These are phyloP conservation scores for Dromiciops gliroides DNA, from an alignment of 2,113 vertebrate genomes.

Conservation along the genomic window DNA sequence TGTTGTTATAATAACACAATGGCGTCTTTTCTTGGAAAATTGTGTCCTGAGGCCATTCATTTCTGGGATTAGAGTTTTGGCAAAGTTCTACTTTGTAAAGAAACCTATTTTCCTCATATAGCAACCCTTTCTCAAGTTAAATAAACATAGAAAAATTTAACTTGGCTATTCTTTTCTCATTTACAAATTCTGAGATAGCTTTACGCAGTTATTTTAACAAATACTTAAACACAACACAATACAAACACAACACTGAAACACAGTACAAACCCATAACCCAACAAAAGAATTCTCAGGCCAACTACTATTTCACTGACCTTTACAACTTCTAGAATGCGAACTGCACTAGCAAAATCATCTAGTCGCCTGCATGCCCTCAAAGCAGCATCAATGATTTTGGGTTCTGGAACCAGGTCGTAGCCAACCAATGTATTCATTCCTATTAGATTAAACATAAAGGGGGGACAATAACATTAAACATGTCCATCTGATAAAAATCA, in stretches of 20 bases:
- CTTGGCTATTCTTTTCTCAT: slow-evolving; percentile 8
- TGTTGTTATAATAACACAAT: not conserved
- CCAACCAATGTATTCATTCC: slow-evolving; percentile 96
- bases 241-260: not conserved
- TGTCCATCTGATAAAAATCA: slow-evolving; percentile 12
- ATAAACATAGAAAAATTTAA: slow-evolving; percentile 11
- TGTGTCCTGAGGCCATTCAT: not conserved
- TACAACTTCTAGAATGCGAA: slow-evolving; percentile 96
- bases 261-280: not conserved
- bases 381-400: slow-evolving; percentile 97
- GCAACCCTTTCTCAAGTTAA: slow-evolving; percentile 38
- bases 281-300: not conserved
- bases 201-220: not conserved
- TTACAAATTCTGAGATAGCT: slow-evolving; percentile 37
- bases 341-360: slow-evolving; percentile 95
- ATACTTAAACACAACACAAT: not conserved
- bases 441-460: slow-evolving; percentile 73
- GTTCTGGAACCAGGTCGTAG: slow-evolving; percentile 98
- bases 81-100: slow-evolving; percentile 13
- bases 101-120: not conserved
- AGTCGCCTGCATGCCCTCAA: slow-evolving; percentile 94
- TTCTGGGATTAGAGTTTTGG: slow-evolving; percentile 3
- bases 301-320: slow-evolving; percentile 87
- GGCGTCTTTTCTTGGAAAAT: not conserved
- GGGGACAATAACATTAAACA: slow-evolving; percentile 3